Evolutionary conservation across 2,888 invertebrate genomes (phyloP), one percentile per base, ranked within the genome.

Genomic region (Acanthosoma haemorrhoidale): DNA sequence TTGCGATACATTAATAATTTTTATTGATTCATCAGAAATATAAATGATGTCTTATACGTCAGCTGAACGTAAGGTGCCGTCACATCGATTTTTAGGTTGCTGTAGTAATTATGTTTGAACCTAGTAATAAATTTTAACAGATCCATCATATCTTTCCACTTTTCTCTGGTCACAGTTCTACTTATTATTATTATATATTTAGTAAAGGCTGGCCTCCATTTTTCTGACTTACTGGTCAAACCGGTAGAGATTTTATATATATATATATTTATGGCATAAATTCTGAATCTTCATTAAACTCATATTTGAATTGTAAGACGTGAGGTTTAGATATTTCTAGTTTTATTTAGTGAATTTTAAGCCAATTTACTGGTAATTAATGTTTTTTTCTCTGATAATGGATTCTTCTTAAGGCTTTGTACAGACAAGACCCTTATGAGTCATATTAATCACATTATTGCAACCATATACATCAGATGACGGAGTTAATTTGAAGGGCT

Each of bases 281-380:
- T 59, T 59, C 59, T 59, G 29, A 18, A 59, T 59, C 59, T 59
- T 59, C 59, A 59, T 59, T 59, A 59, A 18, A 59, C n/a, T n/a
- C n/a, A n/a, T n/a, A n/a, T n/a, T n/a, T n/a, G n/a, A n/a, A n/a
- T n/a, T n/a, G n/a, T n/a, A 16, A 18, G 21, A 59, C 16, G 21
- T 59, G 11, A 9, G 29, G 21, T 18, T 59, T 59, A 25, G 8
- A 59, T 59, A 25, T 18, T 59, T 18, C 25, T 18, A 59, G 21
- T 25, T 21, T 59, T 25, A 59, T 59, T 9, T 25, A 59, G 59
- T 9, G 59, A 9, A 59, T 21, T 59, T 59, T 59, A 59, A 59
- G 59, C 59, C 59, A 21, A 59, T 59, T 59, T 59, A 59, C 59
- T 59, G 11, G 59, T 18, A 59, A 59, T 16, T 59, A 21, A 59